A percentile compares a stretch with the other conserved stretches of the same genome.
Evolutionary conservation across 2,888 invertebrate species (phyloP).

Genomic region (Tenthredo mesomela): DNA sequence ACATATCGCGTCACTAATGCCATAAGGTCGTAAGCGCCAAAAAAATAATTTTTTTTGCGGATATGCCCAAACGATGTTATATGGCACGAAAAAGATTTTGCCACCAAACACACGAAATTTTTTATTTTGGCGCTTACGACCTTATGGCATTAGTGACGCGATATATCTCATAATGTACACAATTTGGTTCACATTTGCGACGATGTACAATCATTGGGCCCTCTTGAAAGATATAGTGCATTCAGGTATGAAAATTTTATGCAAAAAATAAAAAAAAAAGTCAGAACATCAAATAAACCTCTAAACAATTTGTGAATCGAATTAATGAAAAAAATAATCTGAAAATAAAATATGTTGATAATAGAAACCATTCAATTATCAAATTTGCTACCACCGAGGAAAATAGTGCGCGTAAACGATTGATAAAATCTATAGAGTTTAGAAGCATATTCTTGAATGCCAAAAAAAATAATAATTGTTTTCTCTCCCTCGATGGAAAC

Average conservation of each 20-base stretch:
- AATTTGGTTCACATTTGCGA: constrained; percentile 33
- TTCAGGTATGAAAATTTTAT: constrained; percentile 42
- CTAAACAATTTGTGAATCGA: constrained; percentile 58
- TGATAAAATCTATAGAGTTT: constrained; percentile 32
- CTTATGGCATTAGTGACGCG: too few species aligned
- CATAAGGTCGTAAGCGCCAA: too few species aligned
- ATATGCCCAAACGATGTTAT: too few species aligned
- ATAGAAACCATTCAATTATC: constrained; percentile 6
- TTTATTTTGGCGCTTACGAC: too few species aligned
- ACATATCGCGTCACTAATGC: too few species aligned
- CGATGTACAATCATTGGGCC: constrained; percentile 30
- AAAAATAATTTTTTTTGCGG: too few species aligned
- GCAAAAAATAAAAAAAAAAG: constrained; percentile 55
- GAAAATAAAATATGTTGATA: constrained; percentile 22
- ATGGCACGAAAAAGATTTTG: too few species aligned
- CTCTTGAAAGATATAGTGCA: constrained; percentile 24
- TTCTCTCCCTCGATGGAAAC: constrained; percentile 31
- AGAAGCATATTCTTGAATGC: constrained; percentile 41
- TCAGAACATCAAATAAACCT: constrained; percentile 56
- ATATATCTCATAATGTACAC: constrained; percentile 32
- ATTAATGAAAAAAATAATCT: constrained; percentile 19
- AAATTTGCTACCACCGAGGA: constrained; percentile 23
- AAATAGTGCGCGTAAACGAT: constrained; percentile 21
- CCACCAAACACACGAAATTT: too few species aligned
- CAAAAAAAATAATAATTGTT: constrained; percentile 53